Evolutionary conservation across 1,140 invertebrate genomes (phyloP).

Genomic region (Ridgeia piscesae): DNA sequence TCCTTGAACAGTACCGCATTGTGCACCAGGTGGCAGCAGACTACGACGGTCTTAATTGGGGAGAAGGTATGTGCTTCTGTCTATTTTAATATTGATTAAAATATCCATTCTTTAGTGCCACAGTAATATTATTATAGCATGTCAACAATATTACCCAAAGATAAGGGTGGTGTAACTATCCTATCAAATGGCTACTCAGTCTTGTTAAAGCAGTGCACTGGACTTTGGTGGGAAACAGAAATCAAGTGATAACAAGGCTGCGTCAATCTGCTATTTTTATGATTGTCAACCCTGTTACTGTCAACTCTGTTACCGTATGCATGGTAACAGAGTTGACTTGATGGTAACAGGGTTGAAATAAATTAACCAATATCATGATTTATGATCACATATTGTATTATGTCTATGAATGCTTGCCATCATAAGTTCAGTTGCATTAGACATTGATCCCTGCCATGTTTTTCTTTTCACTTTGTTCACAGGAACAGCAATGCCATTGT

Average conservation of each 20-base stretch:
- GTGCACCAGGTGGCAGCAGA: slow-evolving; percentile 14
- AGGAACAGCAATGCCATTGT: neutral
- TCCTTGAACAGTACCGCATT: slow-evolving; percentile 15
- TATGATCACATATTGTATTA: neutral
- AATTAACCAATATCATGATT: neutral
- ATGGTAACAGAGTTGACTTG: neutral
- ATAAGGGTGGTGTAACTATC: slow-evolving; percentile 3
- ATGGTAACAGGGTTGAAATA: neutral
- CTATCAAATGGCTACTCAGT: slow-evolving; percentile 2
- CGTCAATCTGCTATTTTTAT: neutral
- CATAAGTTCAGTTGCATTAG: neutral
- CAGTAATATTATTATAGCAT: neutral
- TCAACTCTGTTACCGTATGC: slow-evolving; percentile 12
- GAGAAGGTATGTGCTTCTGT: slow-evolving; percentile 19
- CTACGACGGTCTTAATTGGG: slow-evolving; percentile 7
- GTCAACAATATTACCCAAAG: slow-evolving; percentile 3
- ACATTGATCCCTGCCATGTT: neutral
- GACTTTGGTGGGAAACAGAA: neutral
- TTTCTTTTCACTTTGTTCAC: neutral
- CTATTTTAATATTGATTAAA: slow-evolving; percentile 15
- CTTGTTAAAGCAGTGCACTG: slow-evolving; percentile 12
- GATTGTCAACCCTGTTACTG: slow-evolving; percentile 17
- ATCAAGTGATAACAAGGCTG: slow-evolving; percentile 9
- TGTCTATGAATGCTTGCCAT: neutral
- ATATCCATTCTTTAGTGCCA: neutral